Conservation (phyloP, 1,140 invertebrate species). For the Leptinotarsa texana region DNA sequence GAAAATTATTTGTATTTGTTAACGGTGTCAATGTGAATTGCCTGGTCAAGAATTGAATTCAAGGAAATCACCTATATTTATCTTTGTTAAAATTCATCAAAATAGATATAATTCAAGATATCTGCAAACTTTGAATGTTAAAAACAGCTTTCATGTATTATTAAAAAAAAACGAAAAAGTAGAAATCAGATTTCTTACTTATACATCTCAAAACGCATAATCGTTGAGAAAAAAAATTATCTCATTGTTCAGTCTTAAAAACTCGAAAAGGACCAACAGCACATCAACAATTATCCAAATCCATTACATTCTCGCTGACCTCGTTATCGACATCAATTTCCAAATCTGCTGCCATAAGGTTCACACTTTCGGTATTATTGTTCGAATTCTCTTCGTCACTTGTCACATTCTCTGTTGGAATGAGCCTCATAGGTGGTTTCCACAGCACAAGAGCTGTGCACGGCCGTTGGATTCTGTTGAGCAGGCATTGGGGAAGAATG, state of each 20-base stretch:
- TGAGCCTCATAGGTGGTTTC: slow-evolving; percentile 63
- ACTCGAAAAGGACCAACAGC: slow-evolving; percentile 1
- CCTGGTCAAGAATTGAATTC: too few species aligned
- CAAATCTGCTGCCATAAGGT: neutral
- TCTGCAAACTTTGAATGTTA: too few species aligned
- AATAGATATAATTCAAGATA: too few species aligned
- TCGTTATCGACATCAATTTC: slow-evolving; percentile 14
- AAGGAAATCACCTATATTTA: too few species aligned
- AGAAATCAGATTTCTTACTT: too few species aligned
- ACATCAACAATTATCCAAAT: slow-evolving; percentile 23
- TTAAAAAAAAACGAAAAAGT: too few species aligned
- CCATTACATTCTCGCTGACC: neutral
- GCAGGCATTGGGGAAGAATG: slow-evolving; percentile 63
- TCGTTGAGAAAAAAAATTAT: neutral
- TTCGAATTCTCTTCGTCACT: slow-evolving; percentile 10
- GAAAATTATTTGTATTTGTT: too few species aligned
- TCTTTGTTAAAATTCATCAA: too few species aligned
- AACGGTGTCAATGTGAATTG: too few species aligned
- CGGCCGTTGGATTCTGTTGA: slow-evolving; percentile 68
- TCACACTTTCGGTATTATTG: slow-evolving; percentile 5
- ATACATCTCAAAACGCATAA: neutral
- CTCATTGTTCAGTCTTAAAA: slow-evolving; percentile 18
- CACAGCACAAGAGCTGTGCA: slow-evolving; percentile 77
- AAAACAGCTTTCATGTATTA: too few species aligned
- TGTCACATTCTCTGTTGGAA: slow-evolving; percentile 22